phyloP scores from a whole-genome alignment of 2,888 invertebrate species.

The Lucinisca nassula region DNA sequence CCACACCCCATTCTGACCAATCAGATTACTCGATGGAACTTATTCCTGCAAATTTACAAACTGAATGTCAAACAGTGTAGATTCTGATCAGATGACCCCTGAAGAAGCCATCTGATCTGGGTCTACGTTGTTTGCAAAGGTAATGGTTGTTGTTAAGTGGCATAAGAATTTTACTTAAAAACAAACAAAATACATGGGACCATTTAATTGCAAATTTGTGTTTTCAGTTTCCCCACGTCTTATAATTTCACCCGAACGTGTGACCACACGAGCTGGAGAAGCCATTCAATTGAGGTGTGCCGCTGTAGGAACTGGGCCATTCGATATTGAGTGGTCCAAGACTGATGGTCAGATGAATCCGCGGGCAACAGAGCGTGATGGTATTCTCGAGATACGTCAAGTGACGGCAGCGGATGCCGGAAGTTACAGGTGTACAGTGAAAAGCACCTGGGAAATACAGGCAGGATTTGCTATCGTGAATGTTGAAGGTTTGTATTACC shows the following conservation, averaged over 20 bases:
- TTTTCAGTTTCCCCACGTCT: slow-evolving; percentile 91
- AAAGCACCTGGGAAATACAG: slow-evolving; percentile 92
- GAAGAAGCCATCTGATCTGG: no score
- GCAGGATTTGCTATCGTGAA: slow-evolving; percentile 95
- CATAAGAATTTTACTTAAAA: no score
- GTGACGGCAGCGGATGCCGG: slow-evolving; percentile 94
- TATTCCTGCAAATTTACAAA: no score
- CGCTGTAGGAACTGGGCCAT: slow-evolving; percentile 92
- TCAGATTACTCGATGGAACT: no score
- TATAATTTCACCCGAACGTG: slow-evolving; percentile 91
- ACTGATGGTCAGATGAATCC: slow-evolving; percentile 91
- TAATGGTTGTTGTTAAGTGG: no score
- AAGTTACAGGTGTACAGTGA: slow-evolving; percentile 93
- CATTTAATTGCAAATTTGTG: slow-evolving; percentile 50
- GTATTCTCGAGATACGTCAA: slow-evolving; percentile 90
- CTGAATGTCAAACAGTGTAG: no score
- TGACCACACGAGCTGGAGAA: slow-evolving; percentile 93
- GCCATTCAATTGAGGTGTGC: slow-evolving; percentile 93
- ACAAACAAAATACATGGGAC: no score
- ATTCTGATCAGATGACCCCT: no score
- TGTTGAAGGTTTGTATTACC: slow-evolving; percentile 92
- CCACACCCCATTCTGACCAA: no score
- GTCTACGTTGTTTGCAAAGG: no score
- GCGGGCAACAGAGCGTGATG: slow-evolving; percentile 90
- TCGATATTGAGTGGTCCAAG: slow-evolving; percentile 93